Base-by-base conservation (phyloP, 2,113 vertebrate species). In the Trematomus loennbergii region DNA sequence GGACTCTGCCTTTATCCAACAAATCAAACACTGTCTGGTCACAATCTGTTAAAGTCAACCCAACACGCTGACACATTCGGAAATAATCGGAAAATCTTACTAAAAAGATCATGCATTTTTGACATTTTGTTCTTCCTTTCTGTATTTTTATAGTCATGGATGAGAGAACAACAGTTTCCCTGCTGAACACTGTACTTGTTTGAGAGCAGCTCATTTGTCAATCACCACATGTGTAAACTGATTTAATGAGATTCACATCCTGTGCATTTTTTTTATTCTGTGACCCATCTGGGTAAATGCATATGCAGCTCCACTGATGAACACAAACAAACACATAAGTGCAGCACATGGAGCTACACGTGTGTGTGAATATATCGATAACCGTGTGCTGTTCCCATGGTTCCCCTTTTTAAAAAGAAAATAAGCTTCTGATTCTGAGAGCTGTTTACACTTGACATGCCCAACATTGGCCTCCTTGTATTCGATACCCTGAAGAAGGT, bases 221-320 rank as follows among this genome's bases (percentile, higher is more conserved):
- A 17, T 79, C 36, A 81, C 22, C 50, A 25, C 50, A 53, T n/a
- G n/a, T 46, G 20, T 72, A 66, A 69, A 40, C 65, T 50, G 60
- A 75, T 69, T 84, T 78, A 72, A 80, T 73, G 52, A 64, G 62
- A 64, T 82, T 52, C 54, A 3, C 1, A 5, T 62, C 48, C 65
- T 29, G 68, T 83, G 68, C 18, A 50, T 69, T 53, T 59, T 5
- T 22, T 52, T 63, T 15, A 48, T 60, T 36, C 54, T 57, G 25
- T 48, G 55, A 59, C 79, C 57, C 33, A 36, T 58, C 17, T 75
- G 69, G 46, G 33, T 29, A 20, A 49, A 69, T 33, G 18, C 58
- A 55, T n/a, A 22, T 81, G 79, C 36, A 55, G 62, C 59, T 46
- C 45, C 64, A 55, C 61, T 60, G 68, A 52, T 18, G 22, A 36